A percentile compares a stretch with the other conserved stretches of the same genome.
phyloP scores from a whole-genome alignment of 2,113 vertebrate genomes.

The Syngnathoides biaculeatus region DNA sequence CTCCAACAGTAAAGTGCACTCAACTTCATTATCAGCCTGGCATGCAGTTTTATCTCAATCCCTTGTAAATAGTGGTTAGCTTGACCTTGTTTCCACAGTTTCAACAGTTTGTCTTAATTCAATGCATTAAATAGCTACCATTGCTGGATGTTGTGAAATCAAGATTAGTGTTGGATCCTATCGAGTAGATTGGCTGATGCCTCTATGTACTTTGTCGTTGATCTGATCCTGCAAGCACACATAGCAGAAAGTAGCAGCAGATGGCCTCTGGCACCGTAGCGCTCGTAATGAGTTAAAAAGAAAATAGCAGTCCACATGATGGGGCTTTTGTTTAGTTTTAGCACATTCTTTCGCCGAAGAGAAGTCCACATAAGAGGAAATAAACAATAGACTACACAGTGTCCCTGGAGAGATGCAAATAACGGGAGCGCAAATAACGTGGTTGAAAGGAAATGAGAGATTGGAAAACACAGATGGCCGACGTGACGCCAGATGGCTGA shows the following conservation, averaged over 20 bases:
- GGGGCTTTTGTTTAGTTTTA: not conserved
- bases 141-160: too few species aligned
- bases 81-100: not conserved
- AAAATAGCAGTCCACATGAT: not conserved
- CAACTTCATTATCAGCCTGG: not conserved
- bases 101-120: not conserved
- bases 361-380: constrained; percentile 3
- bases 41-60: constrained; percentile 4
- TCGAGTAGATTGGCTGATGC: too few species aligned
- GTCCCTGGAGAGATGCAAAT: constrained; percentile 7
- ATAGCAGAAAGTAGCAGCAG: constrained; percentile 13
- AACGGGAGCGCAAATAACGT: not conserved
- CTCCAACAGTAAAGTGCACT: constrained; percentile 11
- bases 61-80: not conserved
- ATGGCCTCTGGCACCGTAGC: constrained; percentile 1
- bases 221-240: not conserved
- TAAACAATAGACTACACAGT: not conserved
- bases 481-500: not conserved
- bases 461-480: not conserved
- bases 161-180: too few species aligned
- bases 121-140: not conserved
- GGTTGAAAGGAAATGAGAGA: not conserved
- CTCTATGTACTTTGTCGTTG: not conserved
- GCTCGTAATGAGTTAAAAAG: not conserved
- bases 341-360: not conserved